phyloP scores from a whole-genome alignment of 1,140 invertebrate genomes.

The Ceratoteleas bidentatus region DNA sequence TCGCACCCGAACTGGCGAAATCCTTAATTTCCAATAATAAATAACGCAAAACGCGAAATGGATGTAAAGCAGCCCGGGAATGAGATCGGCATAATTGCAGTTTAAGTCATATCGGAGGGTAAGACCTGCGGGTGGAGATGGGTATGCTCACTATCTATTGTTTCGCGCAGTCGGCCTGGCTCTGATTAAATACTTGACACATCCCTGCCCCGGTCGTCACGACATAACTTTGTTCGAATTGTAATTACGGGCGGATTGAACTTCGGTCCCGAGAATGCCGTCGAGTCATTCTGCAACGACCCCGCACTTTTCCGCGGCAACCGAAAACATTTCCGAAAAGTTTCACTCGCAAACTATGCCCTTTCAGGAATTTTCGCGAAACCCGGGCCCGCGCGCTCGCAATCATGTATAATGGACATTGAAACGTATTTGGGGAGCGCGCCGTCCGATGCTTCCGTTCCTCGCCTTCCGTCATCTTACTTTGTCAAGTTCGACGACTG shows the following conservation, averaged over 20 bases:
- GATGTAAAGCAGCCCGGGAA: conserved; percentile 54
- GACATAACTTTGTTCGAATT: conserved; percentile 80
- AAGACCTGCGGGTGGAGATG: conserved; percentile 63
- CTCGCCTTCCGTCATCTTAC: conserved; percentile 43
- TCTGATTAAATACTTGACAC: conserved; percentile 81
- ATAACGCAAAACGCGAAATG: conserved; percentile 37
- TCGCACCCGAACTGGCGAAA: no score
- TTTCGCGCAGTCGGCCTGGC: conserved; percentile 75
- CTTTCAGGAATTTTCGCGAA: conserved; percentile 60
- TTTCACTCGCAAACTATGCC: conserved; percentile 62
- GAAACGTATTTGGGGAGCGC: conserved; percentile 57
- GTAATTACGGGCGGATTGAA: conserved; percentile 75
- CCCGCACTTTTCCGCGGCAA: conserved; percentile 48
- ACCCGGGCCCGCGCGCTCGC: conserved; percentile 33
- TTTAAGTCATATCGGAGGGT: conserved; percentile 64
- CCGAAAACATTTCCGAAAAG: conserved; percentile 61
- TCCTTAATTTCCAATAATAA: neutral
- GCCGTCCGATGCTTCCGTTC: conserved; percentile 22
- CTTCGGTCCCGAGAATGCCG: conserved; percentile 59
- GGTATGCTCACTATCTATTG: conserved; percentile 75
- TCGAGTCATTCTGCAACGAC: conserved; percentile 56
- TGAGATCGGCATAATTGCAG: conserved; percentile 73
- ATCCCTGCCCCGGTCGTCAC: conserved; percentile 71
- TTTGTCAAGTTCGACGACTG: conserved; percentile 61
- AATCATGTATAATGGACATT: conserved; percentile 62